Base-by-base conservation (phyloP, 2,797 vertebrate genomes). In the Rhynchonycteris naso region DNA sequence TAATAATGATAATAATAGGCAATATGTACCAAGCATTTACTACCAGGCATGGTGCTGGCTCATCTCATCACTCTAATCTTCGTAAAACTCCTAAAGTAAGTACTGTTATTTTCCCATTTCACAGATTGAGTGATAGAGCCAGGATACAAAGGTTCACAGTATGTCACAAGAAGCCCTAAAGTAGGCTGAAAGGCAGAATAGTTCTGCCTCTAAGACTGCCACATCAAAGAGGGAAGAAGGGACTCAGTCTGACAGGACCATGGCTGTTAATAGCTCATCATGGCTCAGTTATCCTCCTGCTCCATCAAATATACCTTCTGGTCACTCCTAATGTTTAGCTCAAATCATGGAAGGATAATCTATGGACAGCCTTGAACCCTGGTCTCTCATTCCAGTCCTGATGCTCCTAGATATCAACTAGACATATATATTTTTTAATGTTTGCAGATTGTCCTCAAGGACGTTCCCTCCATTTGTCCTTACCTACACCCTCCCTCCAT, bases 401-500 rank as follows among this genome's bases (percentile, higher is more conserved):
- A 92, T 54, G 7, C 22, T 43, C 76, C 68, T 65, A 59, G 22
- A 30, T 56, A 28, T 18, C 43, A 43, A 43, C 43, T 43, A 43
- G 43, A 43, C 43, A 7, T 43, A 61, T 3, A n/a, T 35, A 4
- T 35, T 33, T 63, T 38, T 92, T 30, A 80, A 90, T 21, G 3
- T 87, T 78, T 86, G 28, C 5, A 11, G 38, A 76, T 11, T 66
- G 12, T 90, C 43, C 66, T 86, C 75, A 59, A 90, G 33, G 83
- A 97, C 86, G 83, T 72, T n/a, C 65, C 52, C 28, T 86, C 81
- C n/a, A 38, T 59, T 91, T 71, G 74, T 38, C 95, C 91, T 93
- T 96, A 83, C 65, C 54, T 79, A 43, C 13, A 66, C 14, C 26
- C 28, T 87, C 26, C 72, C 14, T 14, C 16, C 50, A 35, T 12